Base-by-base conservation (phyloP, 2,888 invertebrate genomes). In the Cheilosia vernalis region DNA sequence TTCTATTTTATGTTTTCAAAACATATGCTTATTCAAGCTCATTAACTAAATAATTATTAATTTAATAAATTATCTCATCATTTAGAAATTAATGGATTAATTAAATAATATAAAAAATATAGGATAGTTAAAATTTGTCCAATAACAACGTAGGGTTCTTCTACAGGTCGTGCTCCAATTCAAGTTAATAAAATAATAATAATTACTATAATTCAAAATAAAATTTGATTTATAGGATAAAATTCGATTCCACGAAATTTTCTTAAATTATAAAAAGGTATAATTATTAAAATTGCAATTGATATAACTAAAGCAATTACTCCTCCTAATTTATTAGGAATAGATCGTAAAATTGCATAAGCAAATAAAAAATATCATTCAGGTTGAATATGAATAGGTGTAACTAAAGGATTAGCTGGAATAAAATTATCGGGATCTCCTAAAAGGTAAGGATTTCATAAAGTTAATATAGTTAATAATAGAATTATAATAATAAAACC, bases 361-460 rank as follows among this genome's bases (percentile, higher is more conserved):
- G 96, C 96, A 93, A 96, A 96, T 93, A 96, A 91, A 89, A 96
- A 97, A 91, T 96, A 96, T 94, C 96, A 96, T 94, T 97, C 96
- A 56, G 96, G 96, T 94, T 96, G 95, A 93, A 96, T 96, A 90
- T 96, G 96, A 7, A 94, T 90, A 0, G 96, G 96, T 0, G 96
- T 96, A 17, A 94, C 89, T 87, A 90, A 66, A 0, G 89, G 90
- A 21, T 90, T 90, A 3, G 90, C 90, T 0, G 94, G 94, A 21
- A 94, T 94, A 92, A 95, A 96, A 92, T 96, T 96, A 93, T 96
- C 96, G 0, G 95, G 94, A 33, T 96, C 95, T 88, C 94, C 93
- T 90, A 96, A 88, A 90, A 95, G 85, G 88, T 94, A 94, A 0
- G 95, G 95, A 4, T 91, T 92, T 83, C 91, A 90, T 90, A 94